Evolutionary conservation across 2,888 invertebrate genomes (phyloP).

Genomic region (Eupithecia inturbata): DNA sequence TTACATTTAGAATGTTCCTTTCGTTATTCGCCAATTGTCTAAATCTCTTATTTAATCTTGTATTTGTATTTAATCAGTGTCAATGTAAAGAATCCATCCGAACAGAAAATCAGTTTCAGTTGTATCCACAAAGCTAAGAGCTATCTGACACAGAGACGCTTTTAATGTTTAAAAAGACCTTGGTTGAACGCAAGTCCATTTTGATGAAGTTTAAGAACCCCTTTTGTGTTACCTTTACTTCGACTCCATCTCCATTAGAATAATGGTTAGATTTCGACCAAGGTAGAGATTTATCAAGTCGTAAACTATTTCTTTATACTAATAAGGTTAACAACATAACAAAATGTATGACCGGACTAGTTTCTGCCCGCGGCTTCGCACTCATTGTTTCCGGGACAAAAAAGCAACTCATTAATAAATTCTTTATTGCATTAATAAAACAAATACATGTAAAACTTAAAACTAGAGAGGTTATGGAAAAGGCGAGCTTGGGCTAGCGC

Average conservation of each 20-base stretch:
- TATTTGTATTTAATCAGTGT: background rate
- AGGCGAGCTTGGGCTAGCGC: too few species aligned
- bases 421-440: too few species aligned
- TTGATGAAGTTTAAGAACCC: background rate
- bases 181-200: background rate
- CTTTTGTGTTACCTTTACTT: background rate
- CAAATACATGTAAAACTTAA: too few species aligned
- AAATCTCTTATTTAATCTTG: background rate
- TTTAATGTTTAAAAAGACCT: background rate
- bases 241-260: background rate
- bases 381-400: too few species aligned
- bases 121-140: background rate
- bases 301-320: too few species aligned
- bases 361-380: too few species aligned
- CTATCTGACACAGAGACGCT: background rate
- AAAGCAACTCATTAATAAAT: too few species aligned
- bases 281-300: background rate
- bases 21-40: background rate
- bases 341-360: too few species aligned
- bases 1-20: background rate
- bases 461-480: too few species aligned
- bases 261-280: background rate
- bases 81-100: background rate
- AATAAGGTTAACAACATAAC: too few species aligned
- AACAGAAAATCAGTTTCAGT: background rate